phyloP scores from a whole-genome alignment of 2,113 vertebrate species.

The Nanorana parkeri region DNA sequence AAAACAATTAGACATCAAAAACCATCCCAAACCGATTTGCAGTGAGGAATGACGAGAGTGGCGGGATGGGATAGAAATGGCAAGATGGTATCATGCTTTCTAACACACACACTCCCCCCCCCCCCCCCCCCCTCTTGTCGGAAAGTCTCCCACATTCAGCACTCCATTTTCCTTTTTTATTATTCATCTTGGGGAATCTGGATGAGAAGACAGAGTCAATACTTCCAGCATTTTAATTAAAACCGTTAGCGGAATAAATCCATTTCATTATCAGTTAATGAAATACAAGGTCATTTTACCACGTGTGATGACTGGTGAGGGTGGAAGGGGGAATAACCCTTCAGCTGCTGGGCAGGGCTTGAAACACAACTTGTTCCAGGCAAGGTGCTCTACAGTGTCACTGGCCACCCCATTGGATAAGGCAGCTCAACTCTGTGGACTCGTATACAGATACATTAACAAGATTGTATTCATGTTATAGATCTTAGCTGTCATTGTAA shows the following conservation, averaged over 20 bases:
- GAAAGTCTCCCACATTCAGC: slow-evolving; percentile 40
- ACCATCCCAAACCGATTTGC: slow-evolving; percentile 85
- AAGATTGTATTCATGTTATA: background rate
- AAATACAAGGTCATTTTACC: slow-evolving; percentile 97
- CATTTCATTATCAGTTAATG: slow-evolving; percentile 99
- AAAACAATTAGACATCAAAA: slow-evolving; percentile 96
- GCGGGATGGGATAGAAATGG: slow-evolving; percentile 41
- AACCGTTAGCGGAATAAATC: slow-evolving; percentile 99
- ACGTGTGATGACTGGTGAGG: slow-evolving; percentile 46
- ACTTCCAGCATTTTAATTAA: slow-evolving; percentile 99
- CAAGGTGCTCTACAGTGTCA: background rate
- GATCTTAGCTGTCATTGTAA: background rate
- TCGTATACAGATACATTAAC: background rate
- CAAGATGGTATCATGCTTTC: slow-evolving; percentile 40
- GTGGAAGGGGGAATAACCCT: slow-evolving; percentile 45
- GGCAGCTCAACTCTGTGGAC: background rate
- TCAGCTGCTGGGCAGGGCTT: background rate
- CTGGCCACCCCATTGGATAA: slow-evolving; percentile 1
- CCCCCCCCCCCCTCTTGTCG: slow-evolving; percentile 27
- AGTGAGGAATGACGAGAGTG: slow-evolving; percentile 82
- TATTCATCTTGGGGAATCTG: slow-evolving; percentile 93
- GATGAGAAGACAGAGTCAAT: slow-evolving; percentile 98
- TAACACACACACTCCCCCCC: background rate
- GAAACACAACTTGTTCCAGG: background rate
- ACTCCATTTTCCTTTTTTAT: slow-evolving; percentile 73